Evolutionary conservation across 2,888 invertebrate genomes (phyloP), one percentile per base, ranked within the genome.

Genomic region (Stenodema calcarata): DNA sequence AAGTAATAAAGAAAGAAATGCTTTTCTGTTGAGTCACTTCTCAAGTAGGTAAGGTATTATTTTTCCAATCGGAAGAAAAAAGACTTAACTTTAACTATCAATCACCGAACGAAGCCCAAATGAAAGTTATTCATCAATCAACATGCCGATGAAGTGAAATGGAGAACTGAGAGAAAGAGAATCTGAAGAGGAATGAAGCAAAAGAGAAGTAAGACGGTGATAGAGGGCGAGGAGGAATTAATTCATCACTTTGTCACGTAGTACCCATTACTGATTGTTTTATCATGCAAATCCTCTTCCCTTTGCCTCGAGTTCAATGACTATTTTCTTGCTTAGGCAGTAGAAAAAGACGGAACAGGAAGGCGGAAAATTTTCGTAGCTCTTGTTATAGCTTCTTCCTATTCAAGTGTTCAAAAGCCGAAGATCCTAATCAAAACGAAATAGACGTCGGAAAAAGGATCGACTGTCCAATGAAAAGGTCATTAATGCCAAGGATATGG

Each of bases 191-290:
- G 78, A 44, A 28, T n/a, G 78, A 44, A 41, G 41, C 1, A 78
- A 78, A 44, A 78, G 78, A 16, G n/a, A 50, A 50, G 50, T n/a
- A 44, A 44, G 44, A 44, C 35, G 35, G 7, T 4, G 35, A n/a
- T 16, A 70, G 41, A 76, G 75, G 75, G 30, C 0, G 78, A 14
- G 73, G 28, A 30, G 80, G 54, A 80, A 80, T 80, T 80, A 80
- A 80, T 80, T 80, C 80, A 80, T 80, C 80, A 80, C 80, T 80
- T 80, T 80, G 80, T 80, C 80, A 80, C 80, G 80, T 80, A 50
- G 80, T 54, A 54, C 54, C 80, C 80, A 80, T 50, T 80, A 80
- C 80, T 54, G 80, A 80, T 80, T 80, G 80, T 80, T 80, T 80
- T 80, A 80, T 80, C 80, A 80, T 80, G 80, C 80, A 80, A 80